Percentiles rank a stretch among this genome's conserved stretches.
Evolutionary conservation across 2,113 vertebrate genomes (phyloP).

Genomic region (Psilopogon haemacephalus): DNA sequence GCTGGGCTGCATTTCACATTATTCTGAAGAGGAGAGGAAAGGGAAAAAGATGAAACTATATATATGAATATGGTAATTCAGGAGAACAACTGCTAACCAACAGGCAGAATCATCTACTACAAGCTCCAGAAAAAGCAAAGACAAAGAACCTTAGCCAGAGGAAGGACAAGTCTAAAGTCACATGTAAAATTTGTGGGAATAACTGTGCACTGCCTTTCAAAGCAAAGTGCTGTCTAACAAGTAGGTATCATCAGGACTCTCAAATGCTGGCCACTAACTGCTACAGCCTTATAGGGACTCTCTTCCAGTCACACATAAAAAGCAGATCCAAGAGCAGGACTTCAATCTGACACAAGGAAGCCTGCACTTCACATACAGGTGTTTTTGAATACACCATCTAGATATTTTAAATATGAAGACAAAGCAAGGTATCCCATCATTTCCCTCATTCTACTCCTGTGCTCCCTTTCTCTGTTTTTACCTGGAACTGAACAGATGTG

Average conservation of each 20-base stretch:
- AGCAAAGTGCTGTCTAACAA: neutral
- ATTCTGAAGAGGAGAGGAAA: neutral
- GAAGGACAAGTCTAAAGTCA: neutral
- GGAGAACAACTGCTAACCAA: neutral
- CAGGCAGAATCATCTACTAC: neutral
- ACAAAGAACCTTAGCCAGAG: neutral
- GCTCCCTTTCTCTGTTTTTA: slow-evolving; percentile 50
- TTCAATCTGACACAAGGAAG: neutral
- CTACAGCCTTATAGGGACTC: neutral
- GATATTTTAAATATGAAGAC: neutral
- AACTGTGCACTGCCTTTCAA: neutral
- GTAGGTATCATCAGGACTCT: slow-evolving; percentile 4
- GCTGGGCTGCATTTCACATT: neutral
- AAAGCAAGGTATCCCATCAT: neutral
- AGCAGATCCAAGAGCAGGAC: slow-evolving; percentile 27
- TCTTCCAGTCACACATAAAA: slow-evolving; percentile 18
- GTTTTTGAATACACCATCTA: neutral
- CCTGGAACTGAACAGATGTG: slow-evolving; percentile 86
- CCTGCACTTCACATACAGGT: neutral
- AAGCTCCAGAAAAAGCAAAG: neutral
- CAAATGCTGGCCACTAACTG: neutral
- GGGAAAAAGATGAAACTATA: neutral
- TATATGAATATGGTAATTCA: neutral
- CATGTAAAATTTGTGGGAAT: neutral
- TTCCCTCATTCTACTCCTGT: neutral